Conservation (phyloP, 2,888 invertebrate species). For the Argyresthia goedartella region DNA sequence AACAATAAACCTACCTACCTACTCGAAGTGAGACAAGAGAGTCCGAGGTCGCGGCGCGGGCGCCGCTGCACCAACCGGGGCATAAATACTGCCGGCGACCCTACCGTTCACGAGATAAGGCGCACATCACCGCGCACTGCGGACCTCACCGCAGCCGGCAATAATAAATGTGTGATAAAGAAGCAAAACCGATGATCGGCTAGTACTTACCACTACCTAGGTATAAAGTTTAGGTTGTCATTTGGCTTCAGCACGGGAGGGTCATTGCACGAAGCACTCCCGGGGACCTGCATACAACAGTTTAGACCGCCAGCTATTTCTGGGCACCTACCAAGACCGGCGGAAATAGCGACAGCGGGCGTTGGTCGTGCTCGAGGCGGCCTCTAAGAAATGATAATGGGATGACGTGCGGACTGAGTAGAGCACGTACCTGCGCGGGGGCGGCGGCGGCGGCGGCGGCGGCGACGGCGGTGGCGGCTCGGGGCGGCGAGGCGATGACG, state of each 20-base stretch:
- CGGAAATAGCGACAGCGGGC: conserved; percentile 15
- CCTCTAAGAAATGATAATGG: conserved; percentile 16
- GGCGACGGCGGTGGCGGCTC: conserved; percentile 3
- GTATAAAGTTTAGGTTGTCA: conserved; percentile 42
- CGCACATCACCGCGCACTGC: conserved; percentile 46
- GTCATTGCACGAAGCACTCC: conserved; percentile 29
- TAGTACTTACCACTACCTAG: conserved; percentile 50
- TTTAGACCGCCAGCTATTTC: conserved; percentile 41
- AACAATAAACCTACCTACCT: background rate
- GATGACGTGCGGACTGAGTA: conserved; percentile 39
- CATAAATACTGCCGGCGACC: conserved; percentile 41
- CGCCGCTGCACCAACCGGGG: conserved; percentile 25
- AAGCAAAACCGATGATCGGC: conserved; percentile 61
- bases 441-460: conserved; percentile 26
- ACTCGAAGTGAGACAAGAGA: conserved; percentile 60
- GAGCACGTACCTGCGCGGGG: conserved; percentile 54
- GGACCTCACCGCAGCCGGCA: conserved; percentile 26
- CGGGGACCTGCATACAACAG: conserved; percentile 25
- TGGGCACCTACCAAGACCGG: conserved; percentile 24
- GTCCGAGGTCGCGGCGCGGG: conserved; percentile 45
- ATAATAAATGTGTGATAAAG: conserved; percentile 71
- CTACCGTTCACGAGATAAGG: conserved; percentile 59
- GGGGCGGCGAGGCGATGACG: conserved; percentile 26
- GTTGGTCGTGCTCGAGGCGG: background rate
- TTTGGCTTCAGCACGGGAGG: conserved; percentile 40